Evolutionary conservation across 92 coral and sea anemone genomes (phyloP), one percentile per base, ranked within the genome.

Genomic region (Pocillopora meandrina): DNA sequence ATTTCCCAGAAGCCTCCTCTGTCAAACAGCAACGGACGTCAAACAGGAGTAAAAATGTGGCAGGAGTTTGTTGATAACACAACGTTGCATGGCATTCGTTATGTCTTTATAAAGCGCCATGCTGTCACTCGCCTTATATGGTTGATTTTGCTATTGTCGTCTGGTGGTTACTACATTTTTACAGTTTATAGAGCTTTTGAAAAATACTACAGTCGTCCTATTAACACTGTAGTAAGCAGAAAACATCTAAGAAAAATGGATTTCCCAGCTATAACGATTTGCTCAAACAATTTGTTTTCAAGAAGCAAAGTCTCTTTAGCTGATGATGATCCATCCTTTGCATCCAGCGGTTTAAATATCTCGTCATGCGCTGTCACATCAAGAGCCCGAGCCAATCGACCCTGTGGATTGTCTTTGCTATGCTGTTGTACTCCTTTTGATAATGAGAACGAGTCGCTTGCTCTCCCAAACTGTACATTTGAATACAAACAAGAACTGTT

Each of bases 221-320:
- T 78, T 17, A 76, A 80, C 23, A 89, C 91, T 36, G 64, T 79
- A 10, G 5, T 79, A 1, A 84, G 81, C 47, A 78, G 57, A 36
- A 64, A 77, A n/a, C n/a, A 71, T 73, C 56, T 75, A 21, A 55
- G 26, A 33, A 55, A 85, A 19, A 65, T 89, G 78, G 85, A 84
- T 5, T 84, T 89, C 60, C 89, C 91, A 10, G 91, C 91, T 61
- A 89, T 89, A 1, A 78, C 91, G n/a, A 89, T 89, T 64, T 89
- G 89, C 71, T 76, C 89, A 16, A 76, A 77, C 31, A 89, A 78
- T 18, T 17, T 58, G 4, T 71, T 84, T 21, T 31, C 71, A 8
- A 84, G 65, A 70, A 78, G 85, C 60, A 89, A 89, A 73, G 12
- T 84, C 20, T 20, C 47, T 19, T 74, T 84, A 66, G 49, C 73